Percentiles rank a stretch among this genome's conserved stretches.
phyloP scores from a whole-genome alignment of 1,140 invertebrate genomes.

The Hetaerina americana region DNA sequence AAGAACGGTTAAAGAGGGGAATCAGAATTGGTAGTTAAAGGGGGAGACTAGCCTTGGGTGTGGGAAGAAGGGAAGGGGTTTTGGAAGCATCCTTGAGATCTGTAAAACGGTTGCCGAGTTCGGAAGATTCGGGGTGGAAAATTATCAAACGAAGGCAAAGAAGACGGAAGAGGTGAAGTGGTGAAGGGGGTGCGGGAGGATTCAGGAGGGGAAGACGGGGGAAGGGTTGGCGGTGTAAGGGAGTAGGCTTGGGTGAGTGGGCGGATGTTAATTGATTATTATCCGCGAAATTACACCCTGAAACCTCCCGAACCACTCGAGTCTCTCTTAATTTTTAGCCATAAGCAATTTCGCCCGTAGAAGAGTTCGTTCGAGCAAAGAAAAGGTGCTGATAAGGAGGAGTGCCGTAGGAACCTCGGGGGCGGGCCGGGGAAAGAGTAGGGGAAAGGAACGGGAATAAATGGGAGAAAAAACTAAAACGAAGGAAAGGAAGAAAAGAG shows the following conservation, averaged over 20 bases:
- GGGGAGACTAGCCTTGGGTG: too few species aligned
- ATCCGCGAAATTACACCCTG: background rate
- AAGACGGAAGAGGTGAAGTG: background rate
- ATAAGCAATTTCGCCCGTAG: background rate
- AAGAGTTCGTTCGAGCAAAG: background rate
- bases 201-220: background rate
- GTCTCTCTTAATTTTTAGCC: background rate
- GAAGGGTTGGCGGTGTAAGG: too few species aligned
- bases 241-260: too few species aligned
- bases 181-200: background rate
- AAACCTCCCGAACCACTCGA: background rate
- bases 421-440: background rate
- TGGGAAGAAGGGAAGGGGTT: too few species aligned
- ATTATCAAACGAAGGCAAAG: too few species aligned
- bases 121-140: too few species aligned
- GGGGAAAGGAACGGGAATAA: background rate
- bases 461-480: background rate
- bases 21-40: too few species aligned
- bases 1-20: too few species aligned
- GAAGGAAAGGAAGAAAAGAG: background rate
- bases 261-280: background rate
- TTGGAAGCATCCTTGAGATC: too few species aligned
- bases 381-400: background rate
- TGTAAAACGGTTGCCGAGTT: too few species aligned
- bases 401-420: background rate